A percentile compares a stretch with the other conserved stretches of the same genome.
Conservation (phyloP, 2,113 vertebrate genomes). For the Scalopus aquaticus region DNA sequence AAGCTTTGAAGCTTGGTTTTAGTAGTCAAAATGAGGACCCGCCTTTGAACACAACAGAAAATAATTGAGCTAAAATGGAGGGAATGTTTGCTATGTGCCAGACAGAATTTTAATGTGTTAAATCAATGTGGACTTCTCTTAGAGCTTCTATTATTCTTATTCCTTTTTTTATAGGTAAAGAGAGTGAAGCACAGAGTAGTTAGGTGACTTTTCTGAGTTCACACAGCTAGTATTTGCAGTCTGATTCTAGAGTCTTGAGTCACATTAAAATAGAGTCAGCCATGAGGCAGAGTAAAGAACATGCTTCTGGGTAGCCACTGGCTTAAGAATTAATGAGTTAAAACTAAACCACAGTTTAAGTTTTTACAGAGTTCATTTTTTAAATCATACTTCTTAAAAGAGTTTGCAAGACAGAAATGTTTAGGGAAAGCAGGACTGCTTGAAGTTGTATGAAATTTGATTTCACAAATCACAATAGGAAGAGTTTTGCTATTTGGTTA, state of each 20-base stretch:
- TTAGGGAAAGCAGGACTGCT: not conserved
- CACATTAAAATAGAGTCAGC: not conserved
- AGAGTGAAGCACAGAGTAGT: not conserved
- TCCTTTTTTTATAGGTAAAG: not conserved
- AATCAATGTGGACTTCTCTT: not conserved
- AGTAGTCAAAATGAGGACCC: not conserved
- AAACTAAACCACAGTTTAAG: not conserved
- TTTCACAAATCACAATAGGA: not conserved
- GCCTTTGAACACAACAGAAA: not conserved
- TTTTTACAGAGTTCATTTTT: not conserved
- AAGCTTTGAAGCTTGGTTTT: not conserved
- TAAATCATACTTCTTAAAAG: not conserved
- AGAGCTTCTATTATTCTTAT: not conserved
- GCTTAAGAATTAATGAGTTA: not conserved
- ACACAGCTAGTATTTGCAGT: not conserved
- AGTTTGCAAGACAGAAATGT: not conserved
- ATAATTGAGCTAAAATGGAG: not conserved
- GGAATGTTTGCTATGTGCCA: not conserved
- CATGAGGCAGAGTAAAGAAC: not conserved
- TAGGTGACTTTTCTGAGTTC: not conserved
- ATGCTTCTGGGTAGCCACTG: not conserved
- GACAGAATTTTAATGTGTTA: not conserved
- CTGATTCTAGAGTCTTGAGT: not conserved
- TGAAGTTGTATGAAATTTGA: not conserved
- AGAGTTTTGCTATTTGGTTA: not conserved